Conservation (phyloP, 2,888 invertebrate species). For the Nemapogon koenigi region DNA sequence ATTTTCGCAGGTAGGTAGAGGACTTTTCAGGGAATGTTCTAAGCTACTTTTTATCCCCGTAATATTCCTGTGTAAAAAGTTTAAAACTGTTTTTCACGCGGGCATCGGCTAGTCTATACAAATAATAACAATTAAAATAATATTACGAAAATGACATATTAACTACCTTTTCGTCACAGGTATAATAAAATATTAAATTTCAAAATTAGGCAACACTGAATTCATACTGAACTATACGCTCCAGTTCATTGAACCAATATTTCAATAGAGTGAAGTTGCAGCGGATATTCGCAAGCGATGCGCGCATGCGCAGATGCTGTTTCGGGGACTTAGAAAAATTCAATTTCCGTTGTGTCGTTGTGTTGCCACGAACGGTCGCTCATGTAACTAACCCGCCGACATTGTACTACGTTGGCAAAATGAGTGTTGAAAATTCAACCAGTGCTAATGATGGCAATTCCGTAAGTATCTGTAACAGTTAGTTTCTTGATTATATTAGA, state of each 20-base stretch:
- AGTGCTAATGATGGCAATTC: slow-evolving; percentile 63
- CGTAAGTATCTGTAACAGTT: slow-evolving; percentile 59
- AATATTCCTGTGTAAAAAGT: too few species aligned
- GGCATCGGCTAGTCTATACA: too few species aligned
- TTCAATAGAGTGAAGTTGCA: not conserved
- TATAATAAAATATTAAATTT: too few species aligned
- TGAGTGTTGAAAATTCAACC: slow-evolving; percentile 71
- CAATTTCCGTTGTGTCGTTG: slow-evolving; percentile 21
- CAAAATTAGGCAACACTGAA: not conserved
- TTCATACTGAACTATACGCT: not conserved
- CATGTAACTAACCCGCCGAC: slow-evolving; percentile 33
- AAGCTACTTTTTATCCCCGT: too few species aligned
- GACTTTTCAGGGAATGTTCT: too few species aligned
- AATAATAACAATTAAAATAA: too few species aligned
- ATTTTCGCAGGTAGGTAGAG: too few species aligned
- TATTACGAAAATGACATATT: too few species aligned
- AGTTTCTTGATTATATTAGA: slow-evolving; percentile 18
- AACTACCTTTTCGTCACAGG: too few species aligned
- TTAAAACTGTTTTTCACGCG: too few species aligned
- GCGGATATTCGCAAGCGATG: not conserved
- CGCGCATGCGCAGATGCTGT: slow-evolving; percentile 68
- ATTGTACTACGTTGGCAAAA: slow-evolving; percentile 60
- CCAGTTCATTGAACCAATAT: not conserved
- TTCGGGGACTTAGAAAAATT: slow-evolving; percentile 66
- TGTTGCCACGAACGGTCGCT: slow-evolving; percentile 23